Percentiles rank a stretch among this genome's conserved stretches.
Conservation (phyloP, 2,888 invertebrate genomes). For the Lasioglossum lativentre region DNA sequence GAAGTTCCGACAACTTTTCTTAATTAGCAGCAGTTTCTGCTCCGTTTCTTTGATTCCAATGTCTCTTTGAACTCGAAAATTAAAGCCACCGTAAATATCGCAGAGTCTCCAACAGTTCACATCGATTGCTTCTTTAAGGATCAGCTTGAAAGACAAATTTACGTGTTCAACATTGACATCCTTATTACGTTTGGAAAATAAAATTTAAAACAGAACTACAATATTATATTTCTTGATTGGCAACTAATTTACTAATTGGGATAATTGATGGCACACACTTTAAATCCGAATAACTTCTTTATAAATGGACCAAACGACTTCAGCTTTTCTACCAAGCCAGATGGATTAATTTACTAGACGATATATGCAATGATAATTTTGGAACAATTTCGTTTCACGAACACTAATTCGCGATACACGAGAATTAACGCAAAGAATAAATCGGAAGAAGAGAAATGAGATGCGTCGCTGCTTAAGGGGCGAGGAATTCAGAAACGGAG, state of each 20-base stretch:
- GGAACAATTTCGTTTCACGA: too few relatives aligned
- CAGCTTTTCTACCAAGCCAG: too few relatives aligned
- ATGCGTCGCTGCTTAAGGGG: neutral
- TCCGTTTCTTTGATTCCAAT: too few relatives aligned
- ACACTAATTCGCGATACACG: too few relatives aligned
- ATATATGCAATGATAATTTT: too few relatives aligned
- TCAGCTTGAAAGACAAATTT: neutral
- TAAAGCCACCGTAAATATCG: neutral
- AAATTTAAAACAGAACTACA: too few relatives aligned
- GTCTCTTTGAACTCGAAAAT: neutral
- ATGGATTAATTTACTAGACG: too few relatives aligned
- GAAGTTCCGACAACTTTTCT: neutral
- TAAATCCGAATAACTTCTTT: too few relatives aligned
- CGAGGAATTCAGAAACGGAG: neutral
- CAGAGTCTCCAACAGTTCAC: neutral
- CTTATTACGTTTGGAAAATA: neutral
- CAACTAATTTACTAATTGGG: neutral
- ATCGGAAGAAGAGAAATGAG: neutral
- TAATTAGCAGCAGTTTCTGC: neutral
- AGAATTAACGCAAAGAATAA: neutral
- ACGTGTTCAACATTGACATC: neutral
- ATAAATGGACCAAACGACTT: too few relatives aligned
- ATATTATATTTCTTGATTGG: neutral
- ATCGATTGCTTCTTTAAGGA: neutral
- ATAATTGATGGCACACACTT: neutral